Percentiles rank a stretch among this genome's conserved stretches.
Conservation (phyloP, 2,888 invertebrate genomes). For the Galerucella nymphaeae region DNA sequence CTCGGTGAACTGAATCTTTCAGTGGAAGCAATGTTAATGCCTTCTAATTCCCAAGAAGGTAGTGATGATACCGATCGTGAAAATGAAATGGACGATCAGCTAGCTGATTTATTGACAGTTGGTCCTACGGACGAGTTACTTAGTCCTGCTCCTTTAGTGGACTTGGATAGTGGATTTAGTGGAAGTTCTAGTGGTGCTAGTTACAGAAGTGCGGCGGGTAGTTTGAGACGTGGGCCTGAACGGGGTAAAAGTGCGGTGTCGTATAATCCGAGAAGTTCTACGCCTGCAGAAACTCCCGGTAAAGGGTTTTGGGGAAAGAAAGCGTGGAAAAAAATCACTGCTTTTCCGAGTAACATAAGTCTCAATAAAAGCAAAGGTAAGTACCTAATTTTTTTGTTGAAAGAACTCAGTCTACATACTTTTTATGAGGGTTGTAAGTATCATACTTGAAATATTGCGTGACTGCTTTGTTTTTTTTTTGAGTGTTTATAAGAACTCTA, state of each 20-base stretch:
- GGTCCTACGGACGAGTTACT: conserved; percentile 79
- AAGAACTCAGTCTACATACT: neutral
- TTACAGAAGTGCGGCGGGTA: conserved; percentile 73
- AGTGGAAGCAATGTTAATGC: conserved; percentile 91
- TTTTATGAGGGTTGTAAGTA: conserved; percentile 14
- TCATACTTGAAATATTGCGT: conserved; percentile 3
- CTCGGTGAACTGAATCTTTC: conserved; percentile 88
- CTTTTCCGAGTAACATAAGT: conserved; percentile 77
- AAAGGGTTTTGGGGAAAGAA: conserved; percentile 80
- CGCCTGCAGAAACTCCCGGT: conserved; percentile 49
- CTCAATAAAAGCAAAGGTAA: conserved; percentile 77
- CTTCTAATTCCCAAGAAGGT: conserved; percentile 71
- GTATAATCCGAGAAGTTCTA: conserved; percentile 47
- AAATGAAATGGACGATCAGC: conserved; percentile 72
- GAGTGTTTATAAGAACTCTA: conserved; percentile 9
- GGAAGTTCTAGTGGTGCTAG: conserved; percentile 86
- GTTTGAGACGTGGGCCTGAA: conserved; percentile 67
- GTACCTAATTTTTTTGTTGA: conserved; percentile 2
- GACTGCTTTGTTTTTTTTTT: conserved; percentile 4
- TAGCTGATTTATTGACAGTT: conserved; percentile 69
- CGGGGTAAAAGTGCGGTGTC: conserved; percentile 61
- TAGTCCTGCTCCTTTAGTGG: conserved; percentile 73
- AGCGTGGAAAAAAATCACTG: conserved; percentile 82
- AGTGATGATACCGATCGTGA: conserved; percentile 73
- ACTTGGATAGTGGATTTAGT: conserved; percentile 85